phyloP scores from a whole-genome alignment of 2,797 vertebrate species.

The Petrocephalus sullivani region DNA sequence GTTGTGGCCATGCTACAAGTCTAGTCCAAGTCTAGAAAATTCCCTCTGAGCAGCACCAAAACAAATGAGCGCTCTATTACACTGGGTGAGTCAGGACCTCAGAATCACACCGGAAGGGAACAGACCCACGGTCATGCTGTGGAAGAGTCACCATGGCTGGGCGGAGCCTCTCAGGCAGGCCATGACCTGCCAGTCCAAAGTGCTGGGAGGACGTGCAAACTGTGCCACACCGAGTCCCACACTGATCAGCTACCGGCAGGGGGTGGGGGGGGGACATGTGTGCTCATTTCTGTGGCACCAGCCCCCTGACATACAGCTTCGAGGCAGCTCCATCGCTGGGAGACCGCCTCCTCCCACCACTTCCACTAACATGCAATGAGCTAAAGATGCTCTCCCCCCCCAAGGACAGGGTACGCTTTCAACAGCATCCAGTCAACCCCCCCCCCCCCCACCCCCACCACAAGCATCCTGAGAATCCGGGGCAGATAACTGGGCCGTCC shows the following conservation, averaged over 20 bases:
- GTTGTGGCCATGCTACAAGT: background rate
- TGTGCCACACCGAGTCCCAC: background rate
- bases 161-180: background rate
- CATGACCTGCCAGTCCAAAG: background rate
- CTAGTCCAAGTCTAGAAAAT: background rate
- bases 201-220: background rate
- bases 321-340: background rate
- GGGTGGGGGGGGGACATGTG: background rate
- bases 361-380: background rate
- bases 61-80: background rate
- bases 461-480: background rate
- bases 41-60: background rate
- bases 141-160: background rate
- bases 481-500: constrained; percentile 42
- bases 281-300: background rate
- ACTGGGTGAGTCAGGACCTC: background rate
- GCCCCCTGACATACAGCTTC: background rate
- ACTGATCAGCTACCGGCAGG: background rate
- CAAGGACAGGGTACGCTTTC: background rate
- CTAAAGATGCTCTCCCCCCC: background rate
- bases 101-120: background rate
- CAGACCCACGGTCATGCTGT: background rate
- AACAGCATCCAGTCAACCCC: background rate
- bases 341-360: background rate
- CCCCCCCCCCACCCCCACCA: background rate